phyloP scores from a whole-genome alignment of 2,888 invertebrate species.

The Philereme vetulata region DNA sequence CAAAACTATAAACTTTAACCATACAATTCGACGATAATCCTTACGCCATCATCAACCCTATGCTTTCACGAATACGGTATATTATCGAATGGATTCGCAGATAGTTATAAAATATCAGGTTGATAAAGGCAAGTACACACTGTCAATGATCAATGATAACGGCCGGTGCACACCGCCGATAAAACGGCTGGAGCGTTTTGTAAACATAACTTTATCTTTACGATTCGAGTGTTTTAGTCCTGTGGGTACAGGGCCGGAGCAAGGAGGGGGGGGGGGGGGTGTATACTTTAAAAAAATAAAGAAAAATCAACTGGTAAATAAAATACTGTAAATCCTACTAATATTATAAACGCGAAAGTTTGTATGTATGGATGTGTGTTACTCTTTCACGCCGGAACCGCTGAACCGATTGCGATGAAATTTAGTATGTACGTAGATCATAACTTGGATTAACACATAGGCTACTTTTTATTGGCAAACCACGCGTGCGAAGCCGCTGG shows the following conservation, averaged over 20 bases:
- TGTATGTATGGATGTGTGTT: too few species aligned
- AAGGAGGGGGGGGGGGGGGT: neutral
- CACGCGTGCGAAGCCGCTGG: too few species aligned
- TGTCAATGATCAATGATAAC: constrained; percentile 48
- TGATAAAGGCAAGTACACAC: constrained; percentile 42
- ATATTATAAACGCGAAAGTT: too few species aligned
- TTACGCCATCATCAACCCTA: constrained; percentile 10
- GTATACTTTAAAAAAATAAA: too few species aligned
- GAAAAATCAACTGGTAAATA: too few species aligned
- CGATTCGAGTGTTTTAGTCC: constrained; percentile 42
- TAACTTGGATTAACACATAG: too few species aligned
- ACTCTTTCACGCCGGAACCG: too few species aligned
- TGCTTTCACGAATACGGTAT: neutral
- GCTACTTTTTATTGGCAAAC: too few species aligned
- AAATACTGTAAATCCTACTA: too few species aligned
- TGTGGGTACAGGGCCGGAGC: constrained; percentile 12
- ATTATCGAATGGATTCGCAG: constrained; percentile 1
- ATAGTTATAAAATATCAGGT: constrained; percentile 33
- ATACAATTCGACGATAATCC: constrained; percentile 7
- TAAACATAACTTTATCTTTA: constrained; percentile 51
- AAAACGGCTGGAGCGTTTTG: constrained; percentile 52
- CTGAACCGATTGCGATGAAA: too few species aligned
- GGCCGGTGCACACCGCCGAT: constrained; percentile 43
- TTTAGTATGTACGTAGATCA: too few species aligned
- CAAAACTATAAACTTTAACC: constrained; percentile 18